These are phyloP conservation scores for Hydrotaea cyrtoneurina DNA, from an alignment of 2,888 invertebrate species.

Conservation along the genomic window DNA sequence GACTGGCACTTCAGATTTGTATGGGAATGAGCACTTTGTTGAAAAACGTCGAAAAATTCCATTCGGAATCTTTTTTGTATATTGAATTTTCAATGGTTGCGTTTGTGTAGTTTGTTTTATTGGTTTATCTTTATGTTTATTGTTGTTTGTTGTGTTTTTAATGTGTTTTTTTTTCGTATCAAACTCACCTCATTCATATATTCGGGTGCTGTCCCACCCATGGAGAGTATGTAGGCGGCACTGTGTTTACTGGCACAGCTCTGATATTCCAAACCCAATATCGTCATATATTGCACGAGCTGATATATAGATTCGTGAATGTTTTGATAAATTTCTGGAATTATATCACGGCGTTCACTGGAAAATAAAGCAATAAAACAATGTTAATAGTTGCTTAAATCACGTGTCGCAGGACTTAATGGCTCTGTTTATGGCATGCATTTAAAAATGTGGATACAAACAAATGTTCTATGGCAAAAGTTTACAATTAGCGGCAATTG, in stretches of 20 bases:
- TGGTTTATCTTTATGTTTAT: background rate
- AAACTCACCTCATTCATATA: constrained; percentile 83
- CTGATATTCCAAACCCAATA: constrained; percentile 82
- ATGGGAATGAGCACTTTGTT: no score
- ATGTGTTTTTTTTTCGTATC: background rate
- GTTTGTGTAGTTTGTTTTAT: background rate
- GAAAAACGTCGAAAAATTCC: background rate
- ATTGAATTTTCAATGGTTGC: no score
- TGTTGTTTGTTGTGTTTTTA: background rate
- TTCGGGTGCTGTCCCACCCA: constrained; percentile 82
- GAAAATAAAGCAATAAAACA: background rate
- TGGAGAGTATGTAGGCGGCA: constrained; percentile 82
- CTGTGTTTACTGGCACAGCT: constrained; percentile 78
- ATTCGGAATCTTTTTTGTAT: background rate
- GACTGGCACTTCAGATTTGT: no score
- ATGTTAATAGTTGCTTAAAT: background rate
- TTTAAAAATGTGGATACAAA: no score
- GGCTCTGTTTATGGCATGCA: no score
- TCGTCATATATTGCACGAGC: constrained; percentile 83
- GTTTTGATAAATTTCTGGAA: constrained; percentile 86
- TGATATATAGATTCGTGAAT: constrained; percentile 89
- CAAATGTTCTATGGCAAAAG: no score
- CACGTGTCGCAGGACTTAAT: no score
- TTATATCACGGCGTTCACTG: constrained; percentile 87
- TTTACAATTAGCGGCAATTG: no score